Base-by-base conservation (phyloP, 2,888 invertebrate genomes). In the Nomada flava region DNA sequence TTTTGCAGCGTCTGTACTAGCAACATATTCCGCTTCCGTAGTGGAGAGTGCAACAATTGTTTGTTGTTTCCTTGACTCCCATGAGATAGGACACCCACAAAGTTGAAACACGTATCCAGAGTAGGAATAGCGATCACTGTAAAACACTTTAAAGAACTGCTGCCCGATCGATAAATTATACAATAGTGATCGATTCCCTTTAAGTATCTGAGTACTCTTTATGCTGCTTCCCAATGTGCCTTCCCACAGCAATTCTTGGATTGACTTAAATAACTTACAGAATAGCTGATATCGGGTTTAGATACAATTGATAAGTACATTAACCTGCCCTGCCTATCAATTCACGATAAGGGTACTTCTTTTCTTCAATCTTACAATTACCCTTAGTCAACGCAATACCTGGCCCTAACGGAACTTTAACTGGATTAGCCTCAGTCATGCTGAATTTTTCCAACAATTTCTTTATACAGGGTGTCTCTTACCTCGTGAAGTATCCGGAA, bases 191-290 rank as follows among this genome's bases (percentile, higher is more conserved):
- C n/a, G 1, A 69, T 69, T 26, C 62, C 53, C 53, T 68, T 68
- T 7, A 64, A 11, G 15, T 76, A 76, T 20, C 57, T 69, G 0
- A 70, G 18, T 4, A 70, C 63, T 11, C 64, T 52, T n/a, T 76
- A 65, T 1, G 63, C 70, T 47, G 64, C 76, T 7, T 53, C 57
- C 57, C 63, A 63, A 50, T 76, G 64, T 1, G 44, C 50, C 52
- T 13, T 70, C 0, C 18, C 11, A 20, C 13, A 69, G 11, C 57
- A 52, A 5, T 70, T 64, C 0, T 63, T 64, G 11, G 60, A 72
- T 59, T 65, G 74, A 20, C 70, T 75, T 13, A 70, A 53, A 26
- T 70, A 64, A 65, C 69, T 74, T 13, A 68, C 74, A 2, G 79
- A 53, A 47, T 60, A 63, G 2, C 47, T 23, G 1, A 76, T 76